Base-by-base conservation (phyloP, 2,113 vertebrate genomes). In the Callipepla californica region DNA sequence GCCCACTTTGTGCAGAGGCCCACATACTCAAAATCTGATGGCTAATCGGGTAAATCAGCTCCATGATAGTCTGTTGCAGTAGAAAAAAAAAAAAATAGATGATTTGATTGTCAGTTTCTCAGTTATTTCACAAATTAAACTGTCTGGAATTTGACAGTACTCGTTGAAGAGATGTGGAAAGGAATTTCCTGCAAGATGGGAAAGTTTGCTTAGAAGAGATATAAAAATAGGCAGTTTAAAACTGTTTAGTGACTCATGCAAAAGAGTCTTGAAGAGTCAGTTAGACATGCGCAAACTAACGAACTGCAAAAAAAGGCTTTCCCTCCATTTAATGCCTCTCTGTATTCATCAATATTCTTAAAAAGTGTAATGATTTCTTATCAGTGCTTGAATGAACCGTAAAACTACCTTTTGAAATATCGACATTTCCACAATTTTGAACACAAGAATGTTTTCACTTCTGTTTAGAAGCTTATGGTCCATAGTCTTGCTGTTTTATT, bases 341-440 rank as follows among this genome's bases (percentile, higher is more conserved):
- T 68, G 48, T 97, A 97, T 95, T 96, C 93, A 97, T 98, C 96
- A 96, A 97, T 96, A 97, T 96, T 95, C 95, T 97, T 97, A 95
- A 97, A 98, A 98, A 96, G 90, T 97, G 83, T 97, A 98, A 98
- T 97, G 97, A 98, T 98, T 98, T 98, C 96, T 98, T 94, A 97
- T 97, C 82, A 92, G 97, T 95, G 96, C 96, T 98, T 97, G 96
- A 97, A 97, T 98, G 96, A 98, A 98, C 97, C 94, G 73, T 97
- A 98, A 97, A 98, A 97, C 95, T 97, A 97, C 96, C 97, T 98
- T 98, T 97, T 96, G 97, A 97, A 97, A 97, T 98, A 98, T 97
- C 98, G 98, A 98, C 97, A 98, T 98, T 98, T 98, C 97, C 96
- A 97, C 95, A 95, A 53, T 94, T 97, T 93, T 98, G 97, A 98